These are phyloP conservation scores for Takifugu bimaculatus DNA, from an alignment of 2,113 vertebrate species.

Conservation along the genomic window DNA sequence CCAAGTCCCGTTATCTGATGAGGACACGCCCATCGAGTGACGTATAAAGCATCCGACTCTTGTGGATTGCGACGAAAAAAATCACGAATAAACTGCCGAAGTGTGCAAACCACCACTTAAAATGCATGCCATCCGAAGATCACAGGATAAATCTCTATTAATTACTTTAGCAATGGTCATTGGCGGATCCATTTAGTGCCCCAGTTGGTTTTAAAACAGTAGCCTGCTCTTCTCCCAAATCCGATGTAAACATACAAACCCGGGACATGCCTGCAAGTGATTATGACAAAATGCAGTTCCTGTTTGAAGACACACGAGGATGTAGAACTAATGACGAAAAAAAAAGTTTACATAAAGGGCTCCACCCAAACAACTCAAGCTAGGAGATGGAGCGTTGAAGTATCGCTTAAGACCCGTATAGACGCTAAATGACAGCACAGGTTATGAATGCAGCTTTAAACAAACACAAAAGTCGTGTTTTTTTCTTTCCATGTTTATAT, in stretches of 20 bases:
- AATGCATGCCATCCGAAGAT: neutral
- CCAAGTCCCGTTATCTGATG: constrained; percentile 48
- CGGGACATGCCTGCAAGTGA: neutral
- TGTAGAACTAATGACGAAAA: constrained; percentile 5
- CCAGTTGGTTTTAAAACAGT: constrained; percentile 31
- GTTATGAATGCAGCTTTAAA: neutral
- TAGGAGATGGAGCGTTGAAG: neutral
- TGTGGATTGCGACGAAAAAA: neutral
- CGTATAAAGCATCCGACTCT: constrained; percentile 22
- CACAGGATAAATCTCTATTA: neutral
- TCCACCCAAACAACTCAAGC: constrained; percentile 40
- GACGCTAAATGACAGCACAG: neutral
- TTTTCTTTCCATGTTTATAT: constrained; percentile 46
- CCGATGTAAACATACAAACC: neutral
- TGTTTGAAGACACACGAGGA: constrained; percentile 27
- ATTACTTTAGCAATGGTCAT: too few relatives aligned
- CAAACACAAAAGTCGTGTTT: constrained; percentile 9
- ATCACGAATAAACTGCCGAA: neutral
- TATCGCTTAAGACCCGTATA: neutral
- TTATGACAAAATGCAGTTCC: neutral
- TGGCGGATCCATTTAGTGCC: neutral
- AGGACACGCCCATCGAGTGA: constrained; percentile 57
- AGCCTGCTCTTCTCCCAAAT: constrained; percentile 12
- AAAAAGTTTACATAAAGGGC: constrained; percentile 34
- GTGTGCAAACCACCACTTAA: neutral